phyloP scores from a whole-genome alignment of 2,888 invertebrate genomes.

The Dryomyza anilis region DNA sequence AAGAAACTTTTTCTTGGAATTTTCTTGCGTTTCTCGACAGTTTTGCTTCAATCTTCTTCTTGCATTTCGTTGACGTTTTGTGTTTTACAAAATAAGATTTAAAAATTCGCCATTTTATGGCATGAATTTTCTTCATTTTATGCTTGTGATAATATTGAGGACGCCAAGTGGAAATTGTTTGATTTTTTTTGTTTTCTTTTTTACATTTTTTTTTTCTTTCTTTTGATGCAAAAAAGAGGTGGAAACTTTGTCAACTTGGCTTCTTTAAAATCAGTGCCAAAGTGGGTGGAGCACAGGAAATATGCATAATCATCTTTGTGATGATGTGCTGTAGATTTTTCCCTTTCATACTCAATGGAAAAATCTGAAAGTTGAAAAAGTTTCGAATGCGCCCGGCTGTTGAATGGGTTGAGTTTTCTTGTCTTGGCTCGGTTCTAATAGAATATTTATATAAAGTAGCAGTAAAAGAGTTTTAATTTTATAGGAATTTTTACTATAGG shows the following conservation, averaged over 20 bases:
- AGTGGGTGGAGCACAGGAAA: conserved; percentile 34
- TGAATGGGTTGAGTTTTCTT: neutral
- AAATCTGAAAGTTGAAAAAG: neutral
- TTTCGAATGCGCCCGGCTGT: neutral
- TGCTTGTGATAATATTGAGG: conserved; percentile 14
- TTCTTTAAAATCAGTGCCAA: conserved; percentile 33
- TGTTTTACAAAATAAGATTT: conserved; percentile 22
- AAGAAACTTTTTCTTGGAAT: conserved; percentile 7
- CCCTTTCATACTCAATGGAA: neutral
- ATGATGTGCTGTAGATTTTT: too few relatives aligned
- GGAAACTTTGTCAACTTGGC: conserved; percentile 4
- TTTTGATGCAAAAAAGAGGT: too few relatives aligned
- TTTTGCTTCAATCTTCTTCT: neutral
- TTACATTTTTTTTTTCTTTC: neutral
- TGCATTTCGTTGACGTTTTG: neutral
- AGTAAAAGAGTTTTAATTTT: too few relatives aligned
- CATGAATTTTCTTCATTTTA: conserved; percentile 13
- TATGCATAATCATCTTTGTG: conserved; percentile 37
- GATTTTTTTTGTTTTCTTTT: conserved; percentile 18
- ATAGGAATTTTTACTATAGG: too few relatives aligned
- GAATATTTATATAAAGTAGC: too few relatives aligned
- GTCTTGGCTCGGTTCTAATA: too few relatives aligned
- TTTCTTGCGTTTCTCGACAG: neutral
- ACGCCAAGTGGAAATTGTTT: conserved; percentile 29
- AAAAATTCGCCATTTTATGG: conserved; percentile 31